These are phyloP conservation scores for Podarcis lilfordi DNA, from an alignment of 2,797 vertebrate genomes.

Conservation along the genomic window DNA sequence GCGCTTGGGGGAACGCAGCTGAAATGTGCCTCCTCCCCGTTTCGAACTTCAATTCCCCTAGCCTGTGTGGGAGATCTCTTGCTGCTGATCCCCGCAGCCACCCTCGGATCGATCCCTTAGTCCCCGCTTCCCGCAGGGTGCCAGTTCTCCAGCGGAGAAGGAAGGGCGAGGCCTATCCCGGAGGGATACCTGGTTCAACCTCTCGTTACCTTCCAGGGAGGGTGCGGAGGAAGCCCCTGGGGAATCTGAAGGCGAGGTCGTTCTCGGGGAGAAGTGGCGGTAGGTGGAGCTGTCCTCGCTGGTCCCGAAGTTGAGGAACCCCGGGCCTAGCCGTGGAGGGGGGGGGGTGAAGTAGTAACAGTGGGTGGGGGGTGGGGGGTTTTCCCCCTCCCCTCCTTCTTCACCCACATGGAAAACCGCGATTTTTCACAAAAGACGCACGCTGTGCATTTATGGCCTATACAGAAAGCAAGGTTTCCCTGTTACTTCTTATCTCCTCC, in stretches of 20 bases:
- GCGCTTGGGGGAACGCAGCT: neutral
- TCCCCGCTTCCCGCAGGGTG: neutral
- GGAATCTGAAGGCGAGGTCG: neutral
- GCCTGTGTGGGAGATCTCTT: neutral
- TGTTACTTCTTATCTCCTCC: neutral
- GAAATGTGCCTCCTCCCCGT: neutral
- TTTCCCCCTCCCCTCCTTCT: neutral
- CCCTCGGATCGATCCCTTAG: conserved; percentile 21
- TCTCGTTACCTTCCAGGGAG: neutral
- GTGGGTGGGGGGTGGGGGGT: neutral
- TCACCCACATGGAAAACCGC: neutral
- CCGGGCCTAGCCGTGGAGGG: neutral
- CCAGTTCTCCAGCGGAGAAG: conserved; percentile 17
- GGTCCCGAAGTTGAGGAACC: neutral
- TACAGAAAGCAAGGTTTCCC: neutral
- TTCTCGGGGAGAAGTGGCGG: neutral
- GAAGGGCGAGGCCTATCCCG: neutral
- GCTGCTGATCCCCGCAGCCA: too few species aligned
- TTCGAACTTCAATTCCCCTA: neutral
- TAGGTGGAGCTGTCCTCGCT: conserved; percentile 3
- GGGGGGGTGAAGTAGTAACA: neutral
- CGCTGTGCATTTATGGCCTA: neutral
- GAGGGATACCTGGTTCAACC: neutral
- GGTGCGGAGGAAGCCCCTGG: neutral
- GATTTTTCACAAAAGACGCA: neutral